Percentiles rank a stretch among this genome's conserved stretches.
Evolutionary conservation across 2,888 invertebrate species (phyloP).

Genomic region (Nineta flava): DNA sequence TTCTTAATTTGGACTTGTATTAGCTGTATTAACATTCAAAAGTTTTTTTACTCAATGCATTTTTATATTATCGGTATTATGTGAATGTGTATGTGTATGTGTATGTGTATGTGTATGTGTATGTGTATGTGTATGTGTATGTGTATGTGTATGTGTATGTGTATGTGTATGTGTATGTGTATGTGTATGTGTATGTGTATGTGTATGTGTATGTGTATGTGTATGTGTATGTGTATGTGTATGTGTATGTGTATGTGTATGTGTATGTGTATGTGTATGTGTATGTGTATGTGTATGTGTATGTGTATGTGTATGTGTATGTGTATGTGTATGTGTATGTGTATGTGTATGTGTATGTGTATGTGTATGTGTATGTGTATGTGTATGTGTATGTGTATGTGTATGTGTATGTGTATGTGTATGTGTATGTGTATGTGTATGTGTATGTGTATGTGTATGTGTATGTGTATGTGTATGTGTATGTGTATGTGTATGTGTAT

Average conservation of each 20-base stretch:
- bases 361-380: not conserved
- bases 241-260: not conserved
- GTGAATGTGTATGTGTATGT: not conserved
- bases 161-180: not conserved
- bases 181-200: not conserved
- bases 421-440: not conserved
- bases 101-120: not conserved
- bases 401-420: not conserved
- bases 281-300: not conserved
- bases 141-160: not conserved
- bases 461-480: not conserved
- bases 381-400: not conserved
- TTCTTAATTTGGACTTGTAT: too few species aligned
- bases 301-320: not conserved
- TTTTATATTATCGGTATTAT: too few species aligned
- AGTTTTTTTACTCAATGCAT: too few species aligned
- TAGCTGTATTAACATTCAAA: too few species aligned
- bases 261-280: not conserved
- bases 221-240: not conserved
- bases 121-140: not conserved
- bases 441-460: not conserved
- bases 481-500: not conserved
- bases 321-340: not conserved
- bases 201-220: not conserved
- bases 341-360: not conserved